Percentiles rank a stretch among this genome's conserved stretches.
phyloP scores from a whole-genome alignment of 1,140 invertebrate species.

The Drosophila melanica region DNA sequence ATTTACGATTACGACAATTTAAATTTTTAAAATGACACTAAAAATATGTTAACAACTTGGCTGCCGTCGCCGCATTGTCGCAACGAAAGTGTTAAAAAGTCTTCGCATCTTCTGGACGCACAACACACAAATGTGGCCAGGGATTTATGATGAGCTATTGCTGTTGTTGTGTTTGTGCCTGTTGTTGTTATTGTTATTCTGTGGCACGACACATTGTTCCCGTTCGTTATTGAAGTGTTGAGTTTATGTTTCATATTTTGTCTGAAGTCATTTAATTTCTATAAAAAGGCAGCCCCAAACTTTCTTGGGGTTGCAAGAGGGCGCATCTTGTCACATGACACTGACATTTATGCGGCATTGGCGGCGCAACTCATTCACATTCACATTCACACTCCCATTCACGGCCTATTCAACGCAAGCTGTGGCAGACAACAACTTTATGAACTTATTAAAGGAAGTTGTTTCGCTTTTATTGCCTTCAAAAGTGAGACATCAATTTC shows the following conservation, averaged over 20 bases:
- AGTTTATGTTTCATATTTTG: constrained; percentile 64
- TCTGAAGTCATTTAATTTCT: constrained; percentile 61
- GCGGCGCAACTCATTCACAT: constrained; percentile 31
- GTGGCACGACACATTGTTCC: constrained; percentile 50
- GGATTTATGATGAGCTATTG: constrained; percentile 53
- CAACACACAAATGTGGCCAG: constrained; percentile 56
- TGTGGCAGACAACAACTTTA: constrained; percentile 40
- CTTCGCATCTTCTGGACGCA: constrained; percentile 26
- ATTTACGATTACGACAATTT: constrained; percentile 84
- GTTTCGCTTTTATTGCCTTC: constrained; percentile 42
- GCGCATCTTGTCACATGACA: constrained; percentile 46
- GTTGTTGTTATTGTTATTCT: constrained; percentile 2
- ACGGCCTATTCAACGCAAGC: constrained; percentile 41
- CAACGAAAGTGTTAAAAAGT: constrained; percentile 74
- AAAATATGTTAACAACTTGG: constrained; percentile 76
- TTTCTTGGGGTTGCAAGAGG: constrained; percentile 12
- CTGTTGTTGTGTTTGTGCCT: constrained; percentile 17
- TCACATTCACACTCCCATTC: constrained; percentile 23
- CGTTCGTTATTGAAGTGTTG: constrained; percentile 59
- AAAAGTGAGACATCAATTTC: constrained; percentile 45
- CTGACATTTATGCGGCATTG: constrained; percentile 57
- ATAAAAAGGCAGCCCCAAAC: constrained; percentile 41
- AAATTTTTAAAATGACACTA: constrained; percentile 82
- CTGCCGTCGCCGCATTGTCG: constrained; percentile 55
- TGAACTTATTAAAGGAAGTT: constrained; percentile 53